Base-by-base conservation (phyloP, 2,113 vertebrate species). In the Odocoileus hemionus region DNA sequence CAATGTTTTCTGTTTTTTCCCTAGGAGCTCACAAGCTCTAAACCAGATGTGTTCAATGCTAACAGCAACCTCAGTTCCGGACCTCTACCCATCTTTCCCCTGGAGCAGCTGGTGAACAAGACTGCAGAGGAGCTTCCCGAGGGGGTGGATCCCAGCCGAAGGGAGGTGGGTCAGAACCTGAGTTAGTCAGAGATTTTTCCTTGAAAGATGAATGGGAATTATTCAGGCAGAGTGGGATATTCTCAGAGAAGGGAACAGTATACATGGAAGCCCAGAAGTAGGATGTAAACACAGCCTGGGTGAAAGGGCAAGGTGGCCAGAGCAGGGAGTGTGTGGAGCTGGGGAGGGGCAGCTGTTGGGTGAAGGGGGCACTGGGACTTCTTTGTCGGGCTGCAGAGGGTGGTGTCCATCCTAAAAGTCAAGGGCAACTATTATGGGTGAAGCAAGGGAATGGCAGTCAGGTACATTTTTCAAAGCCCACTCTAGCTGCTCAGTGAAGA, bases 101-200 rank as follows among this genome's bases (percentile, higher is more conserved):
- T 99, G 87, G 97, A 99, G 1, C 96, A 98, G 87, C 95, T 99
- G 96, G 54, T 99, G 43, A 99, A 99, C 96, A 98, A 98, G 8
- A 1, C 97, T 0, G 67, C 93, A 0, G 99, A 99, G 2, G 99
- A 99, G 10, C 98, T 99, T 67, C 99, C 99, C 0, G 76, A 25
- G 2, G 99, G 99, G 0, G 99, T 99, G 78, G 98, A 99, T 82
- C 99, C 99, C 92, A 98, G 98, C 96, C 99, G 98, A 95, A 99
- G 99, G 97, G 99, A 99, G 99, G 99, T 99, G 82, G 47, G 98
- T 96, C 13, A 3, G 84, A 89, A 28, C 26, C 17, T 74, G 58
- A 8, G 28, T 67, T 80, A 88, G 86, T 54, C 54, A 84, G 83
- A 85, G n/a, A 25, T 64, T 36, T 54, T 54, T 19, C 91, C 89